phyloP scores from a whole-genome alignment of 2,113 vertebrate genomes.

The Myiozetetes cayanensis region DNA sequence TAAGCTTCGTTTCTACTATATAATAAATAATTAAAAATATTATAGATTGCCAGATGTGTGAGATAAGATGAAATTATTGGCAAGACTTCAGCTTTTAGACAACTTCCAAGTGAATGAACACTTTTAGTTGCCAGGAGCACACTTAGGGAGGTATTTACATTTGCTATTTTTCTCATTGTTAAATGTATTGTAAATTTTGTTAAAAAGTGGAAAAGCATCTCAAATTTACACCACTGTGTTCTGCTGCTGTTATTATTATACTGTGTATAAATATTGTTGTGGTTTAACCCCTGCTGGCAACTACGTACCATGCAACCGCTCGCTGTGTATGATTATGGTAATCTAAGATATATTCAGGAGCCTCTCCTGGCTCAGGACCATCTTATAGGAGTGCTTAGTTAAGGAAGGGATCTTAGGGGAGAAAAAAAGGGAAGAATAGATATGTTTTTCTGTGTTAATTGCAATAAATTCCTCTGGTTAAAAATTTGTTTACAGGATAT shows the following conservation, averaged over 20 bases:
- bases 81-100: neutral
- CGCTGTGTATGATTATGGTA: neutral
- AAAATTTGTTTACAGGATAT: neutral
- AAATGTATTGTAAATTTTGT: neutral
- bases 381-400: neutral
- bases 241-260: neutral
- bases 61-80: constrained; percentile 6
- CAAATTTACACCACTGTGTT: neutral
- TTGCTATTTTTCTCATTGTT: constrained; percentile 10
- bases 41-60: neutral
- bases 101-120: neutral
- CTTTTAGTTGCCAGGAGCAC: neutral
- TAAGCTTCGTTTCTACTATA: neutral
- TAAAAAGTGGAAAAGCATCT: neutral
- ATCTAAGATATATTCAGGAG: neutral
- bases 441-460: neutral
- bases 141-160: neutral
- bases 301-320: neutral
- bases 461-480: neutral
- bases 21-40: constrained; percentile 8
- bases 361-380: neutral
- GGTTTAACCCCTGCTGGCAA: neutral
- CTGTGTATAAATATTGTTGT: neutral
- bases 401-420: neutral
- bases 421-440: neutral